phyloP scores from a whole-genome alignment of 2,888 invertebrate genomes.

The Noctua pronuba region DNA sequence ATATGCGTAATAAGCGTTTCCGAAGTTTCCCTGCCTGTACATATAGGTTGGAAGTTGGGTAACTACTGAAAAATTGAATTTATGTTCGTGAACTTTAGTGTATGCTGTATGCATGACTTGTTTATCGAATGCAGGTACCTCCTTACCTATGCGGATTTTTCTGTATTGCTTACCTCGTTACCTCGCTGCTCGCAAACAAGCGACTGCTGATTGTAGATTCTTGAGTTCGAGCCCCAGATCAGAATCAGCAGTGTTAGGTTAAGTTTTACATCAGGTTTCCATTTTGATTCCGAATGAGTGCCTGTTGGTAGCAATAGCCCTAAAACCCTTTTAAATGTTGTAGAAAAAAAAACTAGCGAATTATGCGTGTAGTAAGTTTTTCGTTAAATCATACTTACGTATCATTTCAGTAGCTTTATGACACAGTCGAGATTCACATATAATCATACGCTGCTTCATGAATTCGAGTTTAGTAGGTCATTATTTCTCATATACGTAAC shows the following conservation, averaged over 20 bases:
- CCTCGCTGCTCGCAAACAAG: neutral
- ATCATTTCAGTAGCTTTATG: no score
- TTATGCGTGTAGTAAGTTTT: neutral
- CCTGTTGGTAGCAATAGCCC: no score
- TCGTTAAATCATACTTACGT: neutral
- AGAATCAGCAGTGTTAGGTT: neutral
- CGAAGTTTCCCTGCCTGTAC: slow-evolving; percentile 49
- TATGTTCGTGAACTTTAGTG: slow-evolving; percentile 13
- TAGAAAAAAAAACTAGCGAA: neutral
- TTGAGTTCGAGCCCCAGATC: neutral
- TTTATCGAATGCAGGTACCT: slow-evolving; percentile 1
- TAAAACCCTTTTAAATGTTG: neutral
- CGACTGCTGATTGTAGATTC: neutral
- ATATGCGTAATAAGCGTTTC: slow-evolving; percentile 52
- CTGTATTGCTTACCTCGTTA: neutral
- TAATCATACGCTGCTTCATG: neutral
- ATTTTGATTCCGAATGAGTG: neutral
- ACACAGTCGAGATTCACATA: neutral
- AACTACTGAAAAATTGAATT: slow-evolving; percentile 49
- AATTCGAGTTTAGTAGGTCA: neutral
- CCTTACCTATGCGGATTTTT: neutral
- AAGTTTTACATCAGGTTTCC: neutral
- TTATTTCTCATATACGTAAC: neutral
- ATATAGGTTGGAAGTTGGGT: slow-evolving; percentile 26
- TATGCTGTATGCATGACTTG: slow-evolving; percentile 18